Percentiles rank a stretch among this genome's conserved stretches.
These are phyloP conservation scores for Chamaetylas fuelleborni DNA, from an alignment of 2,113 vertebrate genomes.

Conservation along the genomic window DNA sequence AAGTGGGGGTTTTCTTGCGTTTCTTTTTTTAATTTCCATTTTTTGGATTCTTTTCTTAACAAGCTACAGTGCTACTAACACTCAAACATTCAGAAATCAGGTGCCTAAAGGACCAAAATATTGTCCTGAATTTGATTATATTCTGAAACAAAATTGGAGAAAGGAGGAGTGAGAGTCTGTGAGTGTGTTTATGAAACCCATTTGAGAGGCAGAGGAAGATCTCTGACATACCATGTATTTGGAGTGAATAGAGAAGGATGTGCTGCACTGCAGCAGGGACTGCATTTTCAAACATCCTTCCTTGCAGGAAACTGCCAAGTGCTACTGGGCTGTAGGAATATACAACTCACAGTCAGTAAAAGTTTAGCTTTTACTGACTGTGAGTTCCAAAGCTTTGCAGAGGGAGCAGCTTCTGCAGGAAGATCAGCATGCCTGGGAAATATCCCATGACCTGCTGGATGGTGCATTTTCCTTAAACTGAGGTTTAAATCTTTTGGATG, in stretches of 20 bases:
- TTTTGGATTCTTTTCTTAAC: not conserved
- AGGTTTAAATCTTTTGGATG: not conserved
- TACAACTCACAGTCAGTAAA: too few species aligned
- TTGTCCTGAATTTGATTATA: not conserved
- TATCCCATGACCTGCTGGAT: not conserved
- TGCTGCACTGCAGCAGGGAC: not conserved
- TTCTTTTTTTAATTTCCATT: not conserved
- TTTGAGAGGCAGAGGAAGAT: not conserved
- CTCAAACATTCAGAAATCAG: not conserved
- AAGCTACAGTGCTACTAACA: not conserved
- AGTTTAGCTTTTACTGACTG: not conserved
- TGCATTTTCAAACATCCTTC: not conserved
- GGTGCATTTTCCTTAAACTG: not conserved
- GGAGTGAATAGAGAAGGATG: not conserved
- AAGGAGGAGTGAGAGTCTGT: not conserved
- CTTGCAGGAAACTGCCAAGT: not conserved
- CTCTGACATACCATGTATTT: not conserved
- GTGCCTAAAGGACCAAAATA: not conserved
- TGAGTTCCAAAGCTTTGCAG: not conserved
- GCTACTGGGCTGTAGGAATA: not conserved
- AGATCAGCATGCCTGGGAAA: not conserved
- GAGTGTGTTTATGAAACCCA: not conserved
- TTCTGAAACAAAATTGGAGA: not conserved
- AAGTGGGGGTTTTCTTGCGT: not conserved
- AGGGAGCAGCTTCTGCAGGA: not conserved